Evolutionary conservation across 2,113 vertebrate species (phyloP).

Genomic region (Hucho hucho): DNA sequence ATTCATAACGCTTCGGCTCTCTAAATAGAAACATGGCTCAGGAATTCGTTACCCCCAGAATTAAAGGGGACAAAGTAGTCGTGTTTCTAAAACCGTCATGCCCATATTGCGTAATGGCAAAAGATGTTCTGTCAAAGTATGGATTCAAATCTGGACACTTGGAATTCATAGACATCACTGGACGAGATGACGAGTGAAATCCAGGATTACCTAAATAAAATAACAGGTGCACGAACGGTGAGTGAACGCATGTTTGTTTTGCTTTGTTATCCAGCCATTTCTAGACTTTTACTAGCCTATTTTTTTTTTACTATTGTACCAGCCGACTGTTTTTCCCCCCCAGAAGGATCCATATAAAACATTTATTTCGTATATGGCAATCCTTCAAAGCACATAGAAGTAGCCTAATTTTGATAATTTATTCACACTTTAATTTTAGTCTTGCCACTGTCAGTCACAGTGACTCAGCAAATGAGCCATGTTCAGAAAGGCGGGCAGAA

Average conservation of each 20-base stretch:
- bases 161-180: constrained; percentile 62
- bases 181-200: constrained; percentile 30
- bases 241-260: constrained; percentile 23
- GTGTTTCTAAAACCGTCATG: constrained; percentile 66
- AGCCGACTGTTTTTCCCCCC: too few relatives aligned
- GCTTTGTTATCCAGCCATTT: too few relatives aligned
- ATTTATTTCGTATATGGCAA: too few relatives aligned
- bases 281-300: too few relatives aligned
- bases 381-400: too few relatives aligned
- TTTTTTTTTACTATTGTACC: too few relatives aligned
- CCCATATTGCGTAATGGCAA: constrained; percentile 52
- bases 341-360: too few relatives aligned
- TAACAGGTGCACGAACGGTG: constrained; percentile 67
- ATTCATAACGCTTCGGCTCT: background rate
- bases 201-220: constrained; percentile 61
- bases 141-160: constrained; percentile 49
- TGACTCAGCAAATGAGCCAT: too few relatives aligned
- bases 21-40: constrained; percentile 47
- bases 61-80: constrained; percentile 59
- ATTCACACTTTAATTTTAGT: too few relatives aligned
- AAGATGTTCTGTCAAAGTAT: constrained; percentile 47
- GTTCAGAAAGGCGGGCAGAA: too few relatives aligned
- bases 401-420: too few relatives aligned
- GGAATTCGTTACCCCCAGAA: constrained; percentile 54
- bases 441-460: too few relatives aligned